phyloP scores from a whole-genome alignment of 2,113 vertebrate genomes.

The Nothocercus julius region DNA sequence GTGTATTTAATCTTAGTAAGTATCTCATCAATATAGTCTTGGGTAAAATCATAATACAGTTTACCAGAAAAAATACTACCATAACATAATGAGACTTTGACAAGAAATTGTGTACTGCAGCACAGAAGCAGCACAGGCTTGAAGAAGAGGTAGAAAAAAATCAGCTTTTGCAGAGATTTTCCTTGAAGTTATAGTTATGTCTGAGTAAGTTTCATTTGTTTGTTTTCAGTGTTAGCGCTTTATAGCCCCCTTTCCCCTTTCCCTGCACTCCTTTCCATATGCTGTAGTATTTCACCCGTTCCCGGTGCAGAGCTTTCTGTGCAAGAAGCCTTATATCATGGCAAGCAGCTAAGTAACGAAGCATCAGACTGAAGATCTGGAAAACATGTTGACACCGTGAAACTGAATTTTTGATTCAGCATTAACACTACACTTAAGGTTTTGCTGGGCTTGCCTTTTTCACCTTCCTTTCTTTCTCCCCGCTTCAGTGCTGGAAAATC shows the following conservation, averaged over 20 bases:
- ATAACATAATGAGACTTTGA: neutral
- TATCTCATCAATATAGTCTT: neutral
- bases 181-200: neutral
- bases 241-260: neutral
- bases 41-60: neutral
- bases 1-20: conserved; percentile 24
- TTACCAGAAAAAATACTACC: neutral
- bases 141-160: neutral
- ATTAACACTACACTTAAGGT: conserved; percentile 1
- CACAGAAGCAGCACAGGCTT: neutral
- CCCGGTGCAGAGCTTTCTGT: neutral
- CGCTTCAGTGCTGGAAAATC: conserved; percentile 6
- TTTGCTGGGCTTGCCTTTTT: conserved; percentile 26
- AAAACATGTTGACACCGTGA: neutral
- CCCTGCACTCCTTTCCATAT: neutral
- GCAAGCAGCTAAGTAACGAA: neutral
- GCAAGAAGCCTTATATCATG: neutral
- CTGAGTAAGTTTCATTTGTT: neutral
- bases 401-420: neutral
- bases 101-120: neutral
- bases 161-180: neutral
- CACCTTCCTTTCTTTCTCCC: neutral
- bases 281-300: neutral
- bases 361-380: neutral
- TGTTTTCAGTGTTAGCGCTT: neutral